Base-by-base conservation (phyloP, 2,113 vertebrate genomes). In the Lucifuga dentata region DNA sequence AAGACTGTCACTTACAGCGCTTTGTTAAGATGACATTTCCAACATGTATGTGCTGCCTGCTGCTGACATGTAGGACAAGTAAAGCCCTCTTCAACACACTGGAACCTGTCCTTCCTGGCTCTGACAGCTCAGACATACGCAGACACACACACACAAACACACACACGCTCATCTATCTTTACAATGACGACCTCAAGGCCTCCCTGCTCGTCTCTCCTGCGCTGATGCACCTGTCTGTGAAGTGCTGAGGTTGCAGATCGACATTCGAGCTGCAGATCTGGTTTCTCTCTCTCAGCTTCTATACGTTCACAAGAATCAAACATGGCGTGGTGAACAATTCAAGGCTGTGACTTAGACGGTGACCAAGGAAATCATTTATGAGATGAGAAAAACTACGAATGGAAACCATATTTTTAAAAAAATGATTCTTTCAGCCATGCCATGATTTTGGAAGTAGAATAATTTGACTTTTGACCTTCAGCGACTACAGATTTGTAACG, bases 11-110 rank as follows among this genome's bases (percentile, higher is more conserved):
- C 39, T 2, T 11, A 57, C 88, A 88, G 80, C 13, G 71, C 23
- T 53, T 73, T 0, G 8, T 21, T 20, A 63, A 79, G 64, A 41
- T 33, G 32, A 5, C 26, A 13, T 17, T 17, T 16, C 41, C 58
- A 46, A 43, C 33, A n/a, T 7, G 26, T 29, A 5, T 29, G 26
- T 8, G 1, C 17, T 45, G 40, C 62, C 85, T 86, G 87, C 53
- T 8, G 7, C 24, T 77, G 83, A 88, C 85, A 83, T 39, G 26
- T 5, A 5, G 15, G 15, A 85, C 82, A 84, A 80, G 84, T 63
- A 43, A 55, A 58, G 46, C 35, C 49, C 70, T 57, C 63, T 56
- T 60, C 9, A 74, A 43, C 12, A 29, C 11, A 46, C 12, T 21
- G 13, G 23, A 20, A 38, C 67, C 59, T 26, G 38, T 29, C 8